These are phyloP conservation scores for Macaria notata DNA, from an alignment of 2,888 invertebrate genomes.

Conservation along the genomic window DNA sequence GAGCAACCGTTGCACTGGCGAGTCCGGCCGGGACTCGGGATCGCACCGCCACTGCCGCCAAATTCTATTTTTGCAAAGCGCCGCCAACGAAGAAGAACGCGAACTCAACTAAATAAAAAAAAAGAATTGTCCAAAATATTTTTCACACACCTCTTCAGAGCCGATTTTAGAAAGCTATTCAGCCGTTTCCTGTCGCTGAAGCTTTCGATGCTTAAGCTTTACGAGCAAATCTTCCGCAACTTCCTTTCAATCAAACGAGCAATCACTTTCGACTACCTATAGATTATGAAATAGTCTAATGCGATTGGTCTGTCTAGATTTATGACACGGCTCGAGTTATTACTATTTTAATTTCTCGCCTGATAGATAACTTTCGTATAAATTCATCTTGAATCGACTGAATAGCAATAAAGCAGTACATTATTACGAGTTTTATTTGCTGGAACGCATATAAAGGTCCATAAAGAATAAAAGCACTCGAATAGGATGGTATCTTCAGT, in stretches of 20 bases:
- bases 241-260: constrained; percentile 12
- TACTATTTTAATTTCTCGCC: constrained; percentile 44
- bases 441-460: constrained; percentile 36
- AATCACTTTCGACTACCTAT: background rate
- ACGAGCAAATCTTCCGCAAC: constrained; percentile 14
- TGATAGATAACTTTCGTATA: constrained; percentile 66
- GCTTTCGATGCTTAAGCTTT: constrained; percentile 15
- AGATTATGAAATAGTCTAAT: background rate
- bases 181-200: constrained; percentile 31
- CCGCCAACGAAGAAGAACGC: constrained; percentile 71
- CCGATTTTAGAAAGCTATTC: constrained; percentile 37
- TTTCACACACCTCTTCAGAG: constrained; percentile 42
- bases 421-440: constrained; percentile 59
- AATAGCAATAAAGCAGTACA: constrained; percentile 55
- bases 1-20: constrained; percentile 70
- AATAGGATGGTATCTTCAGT: constrained; percentile 30
- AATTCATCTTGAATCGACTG: constrained; percentile 46
- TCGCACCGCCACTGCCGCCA: constrained; percentile 72
- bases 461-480: constrained; percentile 44
- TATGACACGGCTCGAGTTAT: constrained; percentile 12
- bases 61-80: constrained; percentile 81
- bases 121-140: constrained; percentile 57
- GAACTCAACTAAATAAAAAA: constrained; percentile 66
- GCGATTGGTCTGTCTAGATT: constrained; percentile 3
- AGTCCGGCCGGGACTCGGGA: constrained; percentile 67